These are phyloP conservation scores for Limenitis camilla DNA, from an alignment of 2,888 invertebrate species.

Conservation along the genomic window DNA sequence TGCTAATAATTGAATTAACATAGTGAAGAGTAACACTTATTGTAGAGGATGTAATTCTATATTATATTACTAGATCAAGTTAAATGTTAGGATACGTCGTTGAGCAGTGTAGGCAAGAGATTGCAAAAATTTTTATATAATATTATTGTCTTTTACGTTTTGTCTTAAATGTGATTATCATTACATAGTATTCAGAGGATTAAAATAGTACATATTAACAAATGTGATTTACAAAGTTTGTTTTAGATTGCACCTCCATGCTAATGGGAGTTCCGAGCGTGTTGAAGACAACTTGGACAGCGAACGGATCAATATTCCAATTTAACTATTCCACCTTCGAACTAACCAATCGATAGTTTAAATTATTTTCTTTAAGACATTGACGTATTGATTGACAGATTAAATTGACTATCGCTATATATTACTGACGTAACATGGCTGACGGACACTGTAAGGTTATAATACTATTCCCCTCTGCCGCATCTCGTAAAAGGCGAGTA, in stretches of 20 bases:
- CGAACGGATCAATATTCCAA: constrained; percentile 11
- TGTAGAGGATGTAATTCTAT: too few relatives aligned
- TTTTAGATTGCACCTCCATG: constrained; percentile 11
- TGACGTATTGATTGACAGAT: too few relatives aligned
- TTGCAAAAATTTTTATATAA: neutral
- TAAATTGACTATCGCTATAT: too few relatives aligned
- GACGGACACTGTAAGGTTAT: too few relatives aligned
- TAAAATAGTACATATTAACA: neutral
- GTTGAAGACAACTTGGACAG: constrained; percentile 13
- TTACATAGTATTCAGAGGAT: neutral
- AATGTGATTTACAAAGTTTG: constrained; percentile 7
- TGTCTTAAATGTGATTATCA: neutral
- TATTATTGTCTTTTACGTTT: neutral
- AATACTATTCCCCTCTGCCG: too few relatives aligned
- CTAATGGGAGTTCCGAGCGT: constrained; percentile 13
- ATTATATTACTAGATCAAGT: too few relatives aligned
- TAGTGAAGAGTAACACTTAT: too few relatives aligned
- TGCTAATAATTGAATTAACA: too few relatives aligned
- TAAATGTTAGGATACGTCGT: too few relatives aligned
- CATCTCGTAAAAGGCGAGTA: too few relatives aligned
- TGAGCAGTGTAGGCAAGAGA: too few relatives aligned
- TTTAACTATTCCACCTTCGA: constrained; percentile 9
- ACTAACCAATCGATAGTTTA: constrained; percentile 1
- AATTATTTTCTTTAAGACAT: neutral
- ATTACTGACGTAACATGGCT: too few relatives aligned